phyloP scores from a whole-genome alignment of 2,797 vertebrate species.

The Ciconia nigra region DNA sequence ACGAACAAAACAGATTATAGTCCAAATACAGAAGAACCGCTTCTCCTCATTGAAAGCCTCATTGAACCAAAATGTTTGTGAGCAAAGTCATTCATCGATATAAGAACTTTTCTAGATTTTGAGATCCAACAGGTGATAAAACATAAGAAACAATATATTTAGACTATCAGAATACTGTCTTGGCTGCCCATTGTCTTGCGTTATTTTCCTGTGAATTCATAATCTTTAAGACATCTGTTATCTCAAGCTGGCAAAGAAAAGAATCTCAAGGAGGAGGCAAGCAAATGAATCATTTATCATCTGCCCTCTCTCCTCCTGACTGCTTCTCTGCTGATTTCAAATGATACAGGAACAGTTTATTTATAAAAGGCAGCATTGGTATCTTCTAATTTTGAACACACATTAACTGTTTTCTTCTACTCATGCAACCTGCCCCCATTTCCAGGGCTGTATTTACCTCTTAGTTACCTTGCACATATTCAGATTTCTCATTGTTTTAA shows the following conservation, averaged over 20 bases:
- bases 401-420: background rate
- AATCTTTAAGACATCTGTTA: slow-evolving; percentile 29
- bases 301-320: slow-evolving; percentile 10
- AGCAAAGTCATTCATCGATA: background rate
- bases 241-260: background rate
- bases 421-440: background rate
- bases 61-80: background rate
- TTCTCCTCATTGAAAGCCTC: background rate
- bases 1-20: background rate
- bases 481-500: background rate
- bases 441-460: background rate
- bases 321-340: background rate
- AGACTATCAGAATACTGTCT: background rate
- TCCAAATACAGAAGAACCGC: background rate
- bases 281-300: slow-evolving; percentile 42
- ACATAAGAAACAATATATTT: slow-evolving; percentile 3
- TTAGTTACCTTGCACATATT: background rate
- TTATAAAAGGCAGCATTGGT: background rate
- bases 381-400: background rate
- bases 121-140: background rate
- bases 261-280: slow-evolving; percentile 10
- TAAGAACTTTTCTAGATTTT: background rate
- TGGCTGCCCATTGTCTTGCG: background rate
- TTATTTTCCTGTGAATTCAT: slow-evolving; percentile 25
- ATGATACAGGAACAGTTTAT: background rate